Evolutionary conservation across 2,113 vertebrate genomes (phyloP), one percentile per base, ranked within the genome.

Genomic region (Brachyhypopomus gauderio): DNA sequence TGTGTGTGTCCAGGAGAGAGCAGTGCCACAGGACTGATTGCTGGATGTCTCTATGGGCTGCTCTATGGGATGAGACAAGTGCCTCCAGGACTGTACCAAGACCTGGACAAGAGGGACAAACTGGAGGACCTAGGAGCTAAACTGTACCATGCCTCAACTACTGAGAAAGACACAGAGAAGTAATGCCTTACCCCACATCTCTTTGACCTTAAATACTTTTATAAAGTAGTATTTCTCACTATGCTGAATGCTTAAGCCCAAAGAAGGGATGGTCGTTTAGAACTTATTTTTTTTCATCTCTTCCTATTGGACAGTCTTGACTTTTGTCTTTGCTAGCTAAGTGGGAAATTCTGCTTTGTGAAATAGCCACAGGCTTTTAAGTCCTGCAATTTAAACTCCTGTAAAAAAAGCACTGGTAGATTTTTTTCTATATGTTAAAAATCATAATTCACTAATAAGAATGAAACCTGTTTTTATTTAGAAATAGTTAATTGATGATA

Each of bases 1-100:
- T 52, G 4, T 80, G 4, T 79, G 17, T 84, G 45, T 38, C 62
- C 89, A 99, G 98, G 98, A 72, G 96, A 97, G 83, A 94, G 95
- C 0, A 95, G 93, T 0, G 97, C 96, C 23, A 99, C 98, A 0
- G 98, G 98, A 5, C 91, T 95, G 4, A 98, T 99, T 0, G 96
- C 96, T 0, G 97, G 95, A 55, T 97, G 95, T 86, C 93, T 99
- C 22, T 98, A 95, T 0, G 98, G 98, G 23, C 89, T 99, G 84
- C 91, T 98, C 17, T 90, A 97, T 0, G 97, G 97, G 72, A 83
- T 96, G 81, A 91, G 70, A 67, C 87, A 93, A 22, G 93, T 98
- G 11, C 96, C 97, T 3, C 79, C 80, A 34, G 91, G 93, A 82
- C 90, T 98, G 79, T 94, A 95, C 92, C 94, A 94, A 90, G 90